These are phyloP conservation scores for Nasua narica DNA, from an alignment of 2,797 vertebrate species.

Conservation along the genomic window DNA sequence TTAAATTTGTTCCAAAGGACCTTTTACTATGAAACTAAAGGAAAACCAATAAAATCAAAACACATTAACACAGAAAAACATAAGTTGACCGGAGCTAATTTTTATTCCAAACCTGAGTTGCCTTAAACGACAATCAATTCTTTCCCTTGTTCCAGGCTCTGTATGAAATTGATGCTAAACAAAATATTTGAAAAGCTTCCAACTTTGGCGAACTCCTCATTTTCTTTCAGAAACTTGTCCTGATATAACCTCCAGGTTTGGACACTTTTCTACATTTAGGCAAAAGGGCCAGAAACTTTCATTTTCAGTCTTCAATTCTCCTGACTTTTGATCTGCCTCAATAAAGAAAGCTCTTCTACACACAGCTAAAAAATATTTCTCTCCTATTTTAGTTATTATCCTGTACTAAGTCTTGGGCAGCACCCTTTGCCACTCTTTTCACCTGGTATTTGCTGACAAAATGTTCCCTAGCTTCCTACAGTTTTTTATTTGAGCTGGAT, in stretches of 20 bases:
- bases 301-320: not conserved
- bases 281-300: not conserved
- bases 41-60: constrained; percentile 25
- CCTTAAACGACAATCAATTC: not conserved
- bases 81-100: not conserved
- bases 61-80: not conserved
- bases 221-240: not conserved
- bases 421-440: not conserved
- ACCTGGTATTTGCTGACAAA: not conserved
- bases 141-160: constrained; percentile 1
- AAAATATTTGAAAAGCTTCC: constrained; percentile 27
- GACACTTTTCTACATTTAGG: not conserved
- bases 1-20: constrained; percentile 25
- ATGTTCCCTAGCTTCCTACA: not conserved
- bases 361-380: not conserved
- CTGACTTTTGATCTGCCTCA: not conserved
- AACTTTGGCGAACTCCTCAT: not conserved
- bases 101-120: constrained; percentile 33
- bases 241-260: not conserved
- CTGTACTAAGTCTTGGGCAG: not conserved
- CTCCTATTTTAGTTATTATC: not conserved
- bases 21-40: constrained; percentile 42
- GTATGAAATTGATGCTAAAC: not conserved
- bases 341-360: not conserved
- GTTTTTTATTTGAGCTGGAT: not conserved